Conservation (phyloP, 2,113 vertebrate species). For the Ceyx cyanopectus region DNA sequence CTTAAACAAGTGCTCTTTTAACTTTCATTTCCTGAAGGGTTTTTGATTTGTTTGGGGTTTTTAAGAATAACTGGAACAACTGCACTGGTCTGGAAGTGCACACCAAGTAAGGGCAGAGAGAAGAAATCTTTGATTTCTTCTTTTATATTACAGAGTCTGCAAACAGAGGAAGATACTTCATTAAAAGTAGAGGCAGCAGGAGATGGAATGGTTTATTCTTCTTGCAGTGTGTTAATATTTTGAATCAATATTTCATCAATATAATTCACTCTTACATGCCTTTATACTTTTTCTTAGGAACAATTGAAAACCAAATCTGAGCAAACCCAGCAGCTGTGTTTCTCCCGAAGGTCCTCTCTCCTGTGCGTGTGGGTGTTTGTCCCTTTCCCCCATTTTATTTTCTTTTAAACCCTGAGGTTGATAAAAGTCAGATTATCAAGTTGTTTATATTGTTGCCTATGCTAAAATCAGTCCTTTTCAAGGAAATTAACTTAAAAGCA, state of each 20-base stretch:
- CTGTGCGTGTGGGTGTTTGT: neutral
- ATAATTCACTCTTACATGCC: neutral
- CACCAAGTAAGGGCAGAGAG: neutral
- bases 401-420: neutral
- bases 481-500: slow-evolving; percentile 5
- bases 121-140: slow-evolving; percentile 24
- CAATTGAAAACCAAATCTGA: slow-evolving; percentile 29
- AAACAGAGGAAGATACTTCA: neutral
- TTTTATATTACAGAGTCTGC: neutral
- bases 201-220: neutral
- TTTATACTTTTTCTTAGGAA: neutral
- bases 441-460: neutral
- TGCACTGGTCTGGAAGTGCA: neutral
- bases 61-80: slow-evolving; percentile 12
- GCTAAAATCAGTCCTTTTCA: neutral
- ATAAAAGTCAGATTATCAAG: neutral
- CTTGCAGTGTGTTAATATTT: slow-evolving; percentile 5
- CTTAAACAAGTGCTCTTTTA: neutral
- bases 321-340: neutral
- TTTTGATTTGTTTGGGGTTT: neutral
- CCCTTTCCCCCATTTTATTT: neutral
- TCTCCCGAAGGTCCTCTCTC: neutral
- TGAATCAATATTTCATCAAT: slow-evolving; percentile 27
- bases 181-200: neutral
- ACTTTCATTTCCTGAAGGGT: slow-evolving; percentile 7